Base-by-base conservation (phyloP, 2,888 invertebrate genomes). In the Dione juno region DNA sequence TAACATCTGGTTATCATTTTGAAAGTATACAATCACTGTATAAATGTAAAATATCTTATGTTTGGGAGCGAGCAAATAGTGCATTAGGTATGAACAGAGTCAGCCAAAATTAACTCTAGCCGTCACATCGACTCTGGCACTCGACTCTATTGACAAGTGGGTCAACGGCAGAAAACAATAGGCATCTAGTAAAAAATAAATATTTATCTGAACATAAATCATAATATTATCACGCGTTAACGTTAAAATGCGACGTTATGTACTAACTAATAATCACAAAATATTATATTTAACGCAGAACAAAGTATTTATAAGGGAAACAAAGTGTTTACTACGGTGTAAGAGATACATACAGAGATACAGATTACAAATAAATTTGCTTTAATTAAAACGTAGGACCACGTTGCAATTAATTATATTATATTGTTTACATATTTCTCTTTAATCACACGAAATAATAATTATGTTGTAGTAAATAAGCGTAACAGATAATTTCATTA, bases 61-160 rank as follows among this genome's bases (percentile, higher is more conserved):
- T 45, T 45, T 45, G 41, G 14, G 7, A 21, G 28, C n/a, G 21
- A 45, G 10, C 21, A 59, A 21, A 43, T 61, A 61, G 11, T 43
- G 28, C 43, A 61, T 43, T 45, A 50, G 37, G 21, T 50, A 57
- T n/a, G 48, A 67, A 48, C 19, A 53, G 43, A 50, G 65, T 66
- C 53, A 14, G 61, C 69, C 70, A 67, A 70, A 71, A 61, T 63
- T 72, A 72, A 43, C 54, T 48, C 57, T 61, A 68, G 35, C 65
- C 53, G 54, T 70, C 65, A 64, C 50, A 65, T 65, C 66, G 19
- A 68, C 54, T 53, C 85, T 88, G 88, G 87, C 87, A 88, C 80
- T 77, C 78, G 71, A 75, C 77, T 78, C 78, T 71, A 76, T 77
- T 77, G 76, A 73, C 79, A 88, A 86, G 79, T 85, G 78, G 89